These are phyloP conservation scores for Nannoperca obscura DNA, from an alignment of 2,797 vertebrate genomes.

Conservation along the genomic window DNA sequence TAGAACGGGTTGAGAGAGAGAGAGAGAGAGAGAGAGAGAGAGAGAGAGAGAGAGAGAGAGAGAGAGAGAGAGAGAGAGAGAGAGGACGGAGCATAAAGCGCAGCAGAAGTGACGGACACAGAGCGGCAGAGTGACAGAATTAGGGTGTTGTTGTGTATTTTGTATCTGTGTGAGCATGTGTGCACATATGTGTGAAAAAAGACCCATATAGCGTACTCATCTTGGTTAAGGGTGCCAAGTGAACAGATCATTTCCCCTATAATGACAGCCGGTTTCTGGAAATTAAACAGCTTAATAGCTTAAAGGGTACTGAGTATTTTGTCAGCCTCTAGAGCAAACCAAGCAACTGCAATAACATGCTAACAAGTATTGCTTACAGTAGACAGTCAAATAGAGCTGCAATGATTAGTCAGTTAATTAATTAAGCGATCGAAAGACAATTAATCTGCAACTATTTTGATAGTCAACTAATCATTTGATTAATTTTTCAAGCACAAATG, in stretches of 20 bases:
- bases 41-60: too few species aligned
- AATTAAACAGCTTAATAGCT: not conserved
- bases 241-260: not conserved
- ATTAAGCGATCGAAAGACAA: not conserved
- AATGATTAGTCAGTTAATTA: fast-evolving
- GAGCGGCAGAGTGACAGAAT: constrained; percentile 78
- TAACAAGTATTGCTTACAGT: not conserved
- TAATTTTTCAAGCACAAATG: not conserved
- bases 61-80: too few species aligned
- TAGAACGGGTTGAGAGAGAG: too few species aligned
- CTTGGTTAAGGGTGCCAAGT: not conserved
- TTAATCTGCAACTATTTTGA: not conserved
- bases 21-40: too few species aligned
- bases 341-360: not conserved
- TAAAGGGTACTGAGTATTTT: not conserved
- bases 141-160: constrained; percentile 59
- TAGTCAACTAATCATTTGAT: not conserved
- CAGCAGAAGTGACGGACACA: constrained; percentile 44
- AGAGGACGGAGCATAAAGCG: constrained; percentile 11
- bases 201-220: not conserved
- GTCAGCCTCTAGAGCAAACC: not conserved
- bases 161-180: constrained; percentile 25
- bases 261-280: not conserved
- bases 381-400: not conserved
- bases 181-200: constrained; percentile 35